Percentiles rank a stretch among this genome's conserved stretches.
Conservation (phyloP, 2,113 vertebrate species). For the Malurus melanocephalus region DNA sequence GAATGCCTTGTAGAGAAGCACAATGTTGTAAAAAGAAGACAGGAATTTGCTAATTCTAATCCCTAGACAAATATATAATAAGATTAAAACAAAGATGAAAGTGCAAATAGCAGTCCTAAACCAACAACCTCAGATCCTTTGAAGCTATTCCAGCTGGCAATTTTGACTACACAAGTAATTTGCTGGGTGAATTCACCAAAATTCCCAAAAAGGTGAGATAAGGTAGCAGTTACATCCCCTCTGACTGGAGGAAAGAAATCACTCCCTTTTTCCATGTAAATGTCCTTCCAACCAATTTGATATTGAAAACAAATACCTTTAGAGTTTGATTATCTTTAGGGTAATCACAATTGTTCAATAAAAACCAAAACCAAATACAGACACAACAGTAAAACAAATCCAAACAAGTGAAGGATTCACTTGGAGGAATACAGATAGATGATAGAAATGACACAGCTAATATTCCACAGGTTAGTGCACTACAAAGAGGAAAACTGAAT, state of each 20-base stretch:
- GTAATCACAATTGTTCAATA: not conserved
- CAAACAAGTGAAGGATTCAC: not conserved
- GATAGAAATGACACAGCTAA: fast-evolving
- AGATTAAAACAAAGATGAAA: constrained; percentile 36
- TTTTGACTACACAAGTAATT: not conserved
- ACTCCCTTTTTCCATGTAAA: not conserved
- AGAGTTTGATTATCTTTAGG: not conserved
- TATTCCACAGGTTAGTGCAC: not conserved
- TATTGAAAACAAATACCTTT: not conserved
- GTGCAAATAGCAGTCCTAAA: not conserved
- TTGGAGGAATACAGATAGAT: not conserved
- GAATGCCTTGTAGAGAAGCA: not conserved
- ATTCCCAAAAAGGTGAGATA: not conserved
- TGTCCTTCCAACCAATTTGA: not conserved
- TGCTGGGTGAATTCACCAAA: not conserved
- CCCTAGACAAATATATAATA: constrained; percentile 1
- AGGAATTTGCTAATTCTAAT: not conserved
- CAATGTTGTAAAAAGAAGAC: not conserved
- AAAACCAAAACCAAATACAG: fast-evolving
- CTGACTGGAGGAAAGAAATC: not conserved
- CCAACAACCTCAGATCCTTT: not conserved
- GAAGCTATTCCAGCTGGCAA: constrained; percentile 21
- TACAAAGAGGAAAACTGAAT: not conserved
- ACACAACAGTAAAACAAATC: not conserved
- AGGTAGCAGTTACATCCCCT: not conserved